Percentiles rank a stretch among this genome's conserved stretches.
Evolutionary conservation across 2,113 vertebrate species (phyloP).

Genomic region (Columba livia): DNA sequence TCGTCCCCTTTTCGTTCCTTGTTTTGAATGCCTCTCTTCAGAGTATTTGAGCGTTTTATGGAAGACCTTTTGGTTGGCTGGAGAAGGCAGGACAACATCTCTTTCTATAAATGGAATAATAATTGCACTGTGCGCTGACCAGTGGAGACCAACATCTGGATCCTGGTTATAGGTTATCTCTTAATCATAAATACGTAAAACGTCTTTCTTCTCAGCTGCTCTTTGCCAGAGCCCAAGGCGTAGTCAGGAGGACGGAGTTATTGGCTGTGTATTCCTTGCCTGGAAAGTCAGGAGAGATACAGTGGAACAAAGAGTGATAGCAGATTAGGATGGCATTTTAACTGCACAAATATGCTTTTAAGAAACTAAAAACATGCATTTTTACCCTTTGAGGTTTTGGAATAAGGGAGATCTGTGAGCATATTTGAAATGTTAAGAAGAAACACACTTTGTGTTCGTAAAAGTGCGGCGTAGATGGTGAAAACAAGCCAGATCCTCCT

Average conservation of each 20-base stretch:
- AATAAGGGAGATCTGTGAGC: not conserved
- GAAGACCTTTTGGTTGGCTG: constrained; percentile 22
- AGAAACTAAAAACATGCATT: not conserved
- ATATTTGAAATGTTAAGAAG: not conserved
- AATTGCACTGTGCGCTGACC: constrained; percentile 13
- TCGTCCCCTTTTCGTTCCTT: not conserved
- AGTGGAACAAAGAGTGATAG: not conserved
- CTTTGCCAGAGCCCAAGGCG: not conserved
- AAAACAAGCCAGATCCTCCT: not conserved
- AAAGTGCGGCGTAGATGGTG: not conserved
- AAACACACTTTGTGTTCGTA: not conserved
- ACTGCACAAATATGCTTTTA: not conserved
- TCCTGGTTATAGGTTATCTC: constrained; percentile 46
- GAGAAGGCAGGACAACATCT: constrained; percentile 26
- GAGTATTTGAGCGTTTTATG: not conserved
- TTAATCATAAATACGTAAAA: constrained; percentile 19
- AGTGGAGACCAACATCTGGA: constrained; percentile 44
- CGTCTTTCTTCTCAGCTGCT: not conserved
- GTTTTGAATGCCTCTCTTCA: constrained; percentile 60
- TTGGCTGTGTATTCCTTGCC: not conserved
- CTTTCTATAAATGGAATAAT: constrained; percentile 57
- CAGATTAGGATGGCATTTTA: not conserved
- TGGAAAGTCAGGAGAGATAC: not conserved
- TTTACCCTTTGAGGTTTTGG: not conserved
- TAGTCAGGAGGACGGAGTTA: not conserved